phyloP scores from a whole-genome alignment of 2,797 vertebrate genomes.

The Danionella dracula region DNA sequence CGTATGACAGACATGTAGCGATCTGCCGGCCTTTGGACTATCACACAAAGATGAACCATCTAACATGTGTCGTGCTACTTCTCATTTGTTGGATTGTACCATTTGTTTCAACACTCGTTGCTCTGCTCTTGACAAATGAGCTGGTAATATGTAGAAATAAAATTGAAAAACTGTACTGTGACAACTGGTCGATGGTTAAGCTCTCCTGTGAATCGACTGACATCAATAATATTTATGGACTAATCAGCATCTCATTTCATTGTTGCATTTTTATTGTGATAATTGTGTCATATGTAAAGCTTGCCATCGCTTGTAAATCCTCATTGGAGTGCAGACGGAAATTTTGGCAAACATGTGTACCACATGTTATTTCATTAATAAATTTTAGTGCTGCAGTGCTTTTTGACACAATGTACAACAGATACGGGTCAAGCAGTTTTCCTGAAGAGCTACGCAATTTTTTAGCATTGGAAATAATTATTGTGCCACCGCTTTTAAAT shows the following conservation, averaged over 20 bases:
- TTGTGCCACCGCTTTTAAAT: constrained; percentile 29
- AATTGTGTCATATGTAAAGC: constrained; percentile 24
- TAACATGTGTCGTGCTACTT: neutral
- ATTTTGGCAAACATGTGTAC: constrained; percentile 38
- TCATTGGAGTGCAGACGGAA: constrained; percentile 34
- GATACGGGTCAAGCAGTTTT: constrained; percentile 20
- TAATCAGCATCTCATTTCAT: constrained; percentile 3
- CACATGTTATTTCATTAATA: constrained; percentile 32
- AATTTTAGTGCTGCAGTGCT: constrained; percentile 29
- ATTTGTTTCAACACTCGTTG: neutral
- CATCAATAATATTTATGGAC: constrained; percentile 26
- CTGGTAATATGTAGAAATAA: constrained; percentile 9
- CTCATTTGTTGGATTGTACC: constrained; percentile 6
- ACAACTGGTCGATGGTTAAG: constrained; percentile 37
- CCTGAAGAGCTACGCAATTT: constrained; percentile 13
- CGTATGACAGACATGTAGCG: constrained; percentile 62
- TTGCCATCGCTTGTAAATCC: constrained; percentile 24
- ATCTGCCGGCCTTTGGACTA: constrained; percentile 62
- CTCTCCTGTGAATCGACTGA: constrained; percentile 14
- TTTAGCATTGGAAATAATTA: constrained; percentile 32
- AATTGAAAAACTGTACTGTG: constrained; percentile 34
- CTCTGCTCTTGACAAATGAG: neutral
- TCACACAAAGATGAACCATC: constrained; percentile 26
- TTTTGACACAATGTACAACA: constrained; percentile 35
- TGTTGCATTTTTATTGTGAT: constrained; percentile 12